phyloP scores from a whole-genome alignment of 2,797 vertebrate species.

The Acridotheres tristis region DNA sequence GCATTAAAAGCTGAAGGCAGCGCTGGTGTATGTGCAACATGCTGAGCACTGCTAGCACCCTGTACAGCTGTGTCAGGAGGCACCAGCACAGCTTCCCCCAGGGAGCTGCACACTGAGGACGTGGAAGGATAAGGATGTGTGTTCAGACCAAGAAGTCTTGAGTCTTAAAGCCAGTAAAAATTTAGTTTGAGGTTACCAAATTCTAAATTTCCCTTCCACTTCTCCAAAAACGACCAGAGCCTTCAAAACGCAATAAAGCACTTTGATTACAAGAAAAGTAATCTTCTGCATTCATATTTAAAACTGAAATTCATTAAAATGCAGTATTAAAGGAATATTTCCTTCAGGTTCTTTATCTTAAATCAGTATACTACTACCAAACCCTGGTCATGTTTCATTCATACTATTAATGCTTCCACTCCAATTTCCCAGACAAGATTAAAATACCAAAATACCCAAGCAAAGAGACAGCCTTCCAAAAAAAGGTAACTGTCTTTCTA shows the following conservation, averaged over 20 bases:
- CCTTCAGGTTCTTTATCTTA: not conserved
- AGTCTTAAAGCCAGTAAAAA: not conserved
- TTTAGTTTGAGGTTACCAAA: not conserved
- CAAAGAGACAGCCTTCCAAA: not conserved
- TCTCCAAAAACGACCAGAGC: not conserved
- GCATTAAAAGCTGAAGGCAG: not conserved
- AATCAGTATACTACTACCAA: not conserved
- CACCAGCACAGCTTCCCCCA: not conserved
- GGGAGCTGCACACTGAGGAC: not conserved
- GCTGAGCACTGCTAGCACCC: not conserved
- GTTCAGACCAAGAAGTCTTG: rapidly evolving
- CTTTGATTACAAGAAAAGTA: not conserved
- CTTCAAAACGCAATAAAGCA: not conserved
- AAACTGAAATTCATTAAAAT: not conserved
- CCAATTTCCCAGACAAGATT: not conserved
- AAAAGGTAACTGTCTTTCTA: not conserved
- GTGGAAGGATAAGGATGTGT: rapidly evolving
- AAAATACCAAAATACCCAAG: not conserved
- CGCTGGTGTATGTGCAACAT: not conserved
- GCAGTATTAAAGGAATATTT: not conserved
- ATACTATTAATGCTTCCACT: not conserved
- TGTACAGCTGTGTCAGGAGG: not conserved
- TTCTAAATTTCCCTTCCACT: not conserved
- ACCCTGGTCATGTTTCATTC: not conserved
- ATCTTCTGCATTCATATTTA: not conserved